These are phyloP conservation scores for Pipistrellus pipistrellus DNA, from an alignment of 2,797 vertebrate genomes.

Conservation along the genomic window DNA sequence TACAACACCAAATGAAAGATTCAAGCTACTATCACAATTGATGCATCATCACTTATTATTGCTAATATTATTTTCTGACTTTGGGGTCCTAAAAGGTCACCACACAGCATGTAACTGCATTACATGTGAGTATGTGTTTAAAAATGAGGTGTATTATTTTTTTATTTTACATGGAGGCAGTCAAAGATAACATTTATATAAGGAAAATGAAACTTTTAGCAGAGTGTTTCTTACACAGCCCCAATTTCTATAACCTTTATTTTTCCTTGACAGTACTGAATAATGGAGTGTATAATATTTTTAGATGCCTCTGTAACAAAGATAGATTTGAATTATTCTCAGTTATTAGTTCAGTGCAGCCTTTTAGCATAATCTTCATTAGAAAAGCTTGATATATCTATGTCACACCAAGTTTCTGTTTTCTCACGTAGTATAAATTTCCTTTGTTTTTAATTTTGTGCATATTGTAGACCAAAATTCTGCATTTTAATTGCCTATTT, in stretches of 20 bases:
- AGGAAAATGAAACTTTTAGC: neutral
- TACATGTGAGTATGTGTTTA: neutral
- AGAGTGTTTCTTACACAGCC: neutral
- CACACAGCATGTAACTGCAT: neutral
- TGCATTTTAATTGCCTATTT: slow-evolving; percentile 63
- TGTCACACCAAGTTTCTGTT: slow-evolving; percentile 50
- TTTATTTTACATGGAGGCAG: neutral
- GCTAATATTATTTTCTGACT: slow-evolving; percentile 2
- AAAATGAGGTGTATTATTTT: neutral
- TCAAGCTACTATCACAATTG: neutral
- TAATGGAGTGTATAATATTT: neutral
- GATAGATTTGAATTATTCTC: slow-evolving; percentile 53
- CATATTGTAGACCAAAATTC: neutral
- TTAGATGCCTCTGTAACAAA: slow-evolving; percentile 38
- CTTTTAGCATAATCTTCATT: slow-evolving; percentile 52
- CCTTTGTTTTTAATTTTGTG: slow-evolving; percentile 58
- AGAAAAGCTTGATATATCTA: slow-evolving; percentile 35
- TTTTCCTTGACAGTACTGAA: slow-evolving; percentile 48
- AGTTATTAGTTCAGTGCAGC: slow-evolving; percentile 22
- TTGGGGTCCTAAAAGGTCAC: neutral
- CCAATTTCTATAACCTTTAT: neutral
- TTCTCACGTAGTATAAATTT: slow-evolving; percentile 46
- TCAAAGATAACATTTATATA: slow-evolving; percentile 39
- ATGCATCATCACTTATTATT: neutral
- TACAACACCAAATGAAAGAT: slow-evolving; percentile 36